A percentile compares a stretch with the other conserved stretches of the same genome.
phyloP scores from a whole-genome alignment of 2,113 vertebrate genomes.

The Chlorocebus sabaeus region DNA sequence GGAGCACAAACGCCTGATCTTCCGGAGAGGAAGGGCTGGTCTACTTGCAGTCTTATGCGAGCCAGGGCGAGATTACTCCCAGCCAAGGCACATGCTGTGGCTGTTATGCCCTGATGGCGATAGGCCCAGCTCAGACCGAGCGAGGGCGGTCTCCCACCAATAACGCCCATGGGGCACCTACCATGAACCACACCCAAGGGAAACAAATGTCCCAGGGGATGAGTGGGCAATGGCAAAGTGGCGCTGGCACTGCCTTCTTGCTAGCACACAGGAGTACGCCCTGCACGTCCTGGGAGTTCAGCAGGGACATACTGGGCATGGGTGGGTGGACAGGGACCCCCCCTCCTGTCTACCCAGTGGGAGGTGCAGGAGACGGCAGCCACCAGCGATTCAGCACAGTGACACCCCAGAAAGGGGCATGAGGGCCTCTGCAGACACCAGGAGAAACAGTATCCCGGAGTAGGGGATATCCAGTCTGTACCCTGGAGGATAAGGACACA shows the following conservation, averaged over 20 bases:
- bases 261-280: accelerated
- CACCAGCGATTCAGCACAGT: neutral
- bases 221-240: neutral
- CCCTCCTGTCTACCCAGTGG: neutral
- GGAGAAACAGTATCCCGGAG: neutral
- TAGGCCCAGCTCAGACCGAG: neutral
- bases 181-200: neutral
- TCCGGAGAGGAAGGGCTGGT: neutral
- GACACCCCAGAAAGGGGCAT: neutral
- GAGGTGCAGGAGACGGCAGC: neutral
- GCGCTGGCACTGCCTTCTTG: neutral
- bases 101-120: neutral
- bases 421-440: neutral
- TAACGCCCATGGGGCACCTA: neutral
- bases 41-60: neutral
- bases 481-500: neutral
- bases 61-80: neutral
- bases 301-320: accelerated
- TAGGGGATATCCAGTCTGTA: neutral
- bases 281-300: neutral
- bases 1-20: neutral
- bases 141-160: neutral
- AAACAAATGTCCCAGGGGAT: neutral
- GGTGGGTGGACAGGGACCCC: neutral
- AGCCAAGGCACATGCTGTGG: neutral